Base-by-base conservation (phyloP, 1,140 invertebrate species). In the Nautilus pompilius region DNA sequence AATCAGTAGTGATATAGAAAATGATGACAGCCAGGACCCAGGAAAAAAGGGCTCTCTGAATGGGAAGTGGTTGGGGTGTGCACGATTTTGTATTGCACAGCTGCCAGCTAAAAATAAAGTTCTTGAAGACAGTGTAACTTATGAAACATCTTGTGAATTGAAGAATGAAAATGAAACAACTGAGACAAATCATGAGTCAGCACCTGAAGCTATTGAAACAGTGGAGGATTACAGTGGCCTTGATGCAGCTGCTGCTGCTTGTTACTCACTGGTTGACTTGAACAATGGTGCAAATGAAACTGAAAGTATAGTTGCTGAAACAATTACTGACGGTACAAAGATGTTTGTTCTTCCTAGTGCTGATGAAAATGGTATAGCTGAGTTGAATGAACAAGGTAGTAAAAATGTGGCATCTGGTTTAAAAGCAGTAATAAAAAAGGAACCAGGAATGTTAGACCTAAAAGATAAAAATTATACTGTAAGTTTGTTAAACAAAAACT, bases 311-410 rank as follows among this genome's bases (percentile, higher is more conserved):
- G 49, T 61, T 13, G 63, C 59, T 30, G 56, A 61, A n/a, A 71
- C 69, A 3, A 32, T 71, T 17, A 63, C 60, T 8, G 69, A 71
- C 41, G 66, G 67, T 13, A 67, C 46, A 36, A 66, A 68, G 10
- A 75, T 75, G 73, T 73, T 73, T 56, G 65, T 75, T 28, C 51
- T 75, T 28, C 68, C 71, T 34, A 53, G n/a, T 28, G 29, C 22
- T 20, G 26, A 22, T 20, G 49, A 53, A 6, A 8, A 24, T n/a
- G n/a, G n/a, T n/a, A n/a, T n/a, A n/a, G n/a, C n/a, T 53, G 49
- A 53, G 24, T 15, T 28, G 29, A 53, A 22, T 53, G 22, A 53
- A 22, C 49, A 53, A 53, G 49, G 17, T 10, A 28, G 17, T 0
- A 28, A 53, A 15, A 26, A 28, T 24, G 8, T 28, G 26, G 3